Conservation (phyloP, 2,888 invertebrate genomes). For the Agrotis clavis region DNA sequence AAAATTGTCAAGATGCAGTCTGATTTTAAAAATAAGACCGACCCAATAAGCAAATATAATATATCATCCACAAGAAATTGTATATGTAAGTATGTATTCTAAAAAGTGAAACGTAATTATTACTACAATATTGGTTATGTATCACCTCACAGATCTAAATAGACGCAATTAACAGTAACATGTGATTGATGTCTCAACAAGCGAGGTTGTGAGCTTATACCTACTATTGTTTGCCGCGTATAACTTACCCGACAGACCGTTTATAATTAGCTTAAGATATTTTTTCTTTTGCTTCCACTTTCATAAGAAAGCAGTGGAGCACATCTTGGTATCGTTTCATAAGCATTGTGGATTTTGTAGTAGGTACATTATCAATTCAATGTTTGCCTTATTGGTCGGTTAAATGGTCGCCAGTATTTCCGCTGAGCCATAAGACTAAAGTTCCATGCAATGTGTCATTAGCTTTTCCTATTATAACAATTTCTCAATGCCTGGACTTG, state of each 20-base stretch:
- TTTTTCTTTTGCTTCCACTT: slow-evolving; percentile 22
- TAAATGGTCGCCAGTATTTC: no score
- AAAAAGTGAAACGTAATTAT: slow-evolving; percentile 8
- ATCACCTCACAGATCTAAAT: slow-evolving; percentile 28
- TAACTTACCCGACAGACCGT: slow-evolving; percentile 8
- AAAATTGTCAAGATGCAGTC: background rate
- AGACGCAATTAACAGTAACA: slow-evolving; percentile 13
- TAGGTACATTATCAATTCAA: background rate
- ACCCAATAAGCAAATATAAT: background rate
- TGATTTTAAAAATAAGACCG: background rate
- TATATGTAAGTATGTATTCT: background rate
- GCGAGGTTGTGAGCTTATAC: slow-evolving; percentile 9
- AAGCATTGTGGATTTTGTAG: background rate
- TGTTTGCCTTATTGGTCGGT: no score
- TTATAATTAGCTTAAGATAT: slow-evolving; percentile 3
- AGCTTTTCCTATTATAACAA: no score
- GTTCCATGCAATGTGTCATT: no score
- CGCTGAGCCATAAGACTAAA: no score
- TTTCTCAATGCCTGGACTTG: no score
- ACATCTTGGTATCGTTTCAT: background rate
- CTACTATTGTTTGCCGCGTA: background rate
- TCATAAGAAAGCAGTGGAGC: background rate
- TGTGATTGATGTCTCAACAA: slow-evolving; percentile 20
- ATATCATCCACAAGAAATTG: background rate
- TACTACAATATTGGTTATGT: slow-evolving; percentile 3